Base-by-base conservation (phyloP, 2,888 invertebrate species). In the Spisula subtruncata region DNA sequence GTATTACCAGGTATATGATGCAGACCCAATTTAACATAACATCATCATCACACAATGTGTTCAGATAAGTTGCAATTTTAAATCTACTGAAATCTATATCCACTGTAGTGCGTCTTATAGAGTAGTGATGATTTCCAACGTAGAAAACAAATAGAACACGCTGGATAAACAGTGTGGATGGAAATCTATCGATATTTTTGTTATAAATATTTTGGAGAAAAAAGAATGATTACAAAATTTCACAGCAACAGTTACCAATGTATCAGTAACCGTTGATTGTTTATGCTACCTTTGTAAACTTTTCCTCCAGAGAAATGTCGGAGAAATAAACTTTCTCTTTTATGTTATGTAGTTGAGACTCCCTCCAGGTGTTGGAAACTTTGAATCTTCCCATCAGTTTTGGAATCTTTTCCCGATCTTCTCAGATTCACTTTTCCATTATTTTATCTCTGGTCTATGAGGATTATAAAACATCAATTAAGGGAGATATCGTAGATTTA, bases 201-300 rank as follows among this genome's bases (percentile, higher is more conserved):
- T 16, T 51, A 51, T 12, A 51, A 16, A 10, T 16, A 10, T 51
- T 51, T 16, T 51, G 5, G 12, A 12, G 14, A 41, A 41, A 41
- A 41, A 41, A 12, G 16, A 14, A 51, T 60, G 6, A 18, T 60
- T 60, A n/a, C 5, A 60, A n/a, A n/a, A n/a, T n/a, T n/a, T n/a
- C n/a, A 60, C 6, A n/a, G 25, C 14, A 60, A 60, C 60, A 60
- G 60, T 60, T 60, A 1, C 60, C 60, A 60, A 25, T 60, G 60
- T 60, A 25, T 60, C 60, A 60, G 60, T 41, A 5, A 41, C 8
- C 4, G 41, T 60, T 60, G 20, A 60, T 66, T 12, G 60, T 66
- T 66, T 25, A 66, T 66, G 60, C 25, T 66, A 66, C 60, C 60
- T 66, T 66, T 66, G 60, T 66, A 66, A 66, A 66, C 60, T 66